Percentiles rank a stretch among this genome's conserved stretches.
These are phyloP conservation scores for Nemopilema nomurai DNA, from an alignment of 30 jellyfish, hydroid and myxozoan genomes.

Conservation along the genomic window DNA sequence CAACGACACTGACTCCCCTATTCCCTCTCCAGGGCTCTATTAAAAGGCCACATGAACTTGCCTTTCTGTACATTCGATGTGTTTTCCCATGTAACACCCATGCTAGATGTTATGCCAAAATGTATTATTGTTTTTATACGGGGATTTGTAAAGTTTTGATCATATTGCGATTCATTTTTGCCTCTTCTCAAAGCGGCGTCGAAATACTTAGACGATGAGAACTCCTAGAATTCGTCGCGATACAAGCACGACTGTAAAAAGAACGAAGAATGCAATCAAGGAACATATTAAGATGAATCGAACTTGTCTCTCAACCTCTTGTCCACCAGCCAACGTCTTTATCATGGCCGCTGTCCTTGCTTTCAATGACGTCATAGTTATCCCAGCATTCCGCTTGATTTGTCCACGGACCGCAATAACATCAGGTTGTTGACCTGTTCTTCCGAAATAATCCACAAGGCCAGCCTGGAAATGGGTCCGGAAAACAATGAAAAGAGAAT, in stretches of 20 bases:
- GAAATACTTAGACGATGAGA: neutral
- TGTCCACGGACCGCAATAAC: neutral
- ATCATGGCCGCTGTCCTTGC: neutral
- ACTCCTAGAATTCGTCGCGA: neutral
- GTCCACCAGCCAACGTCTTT: neutral
- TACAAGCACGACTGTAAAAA: neutral
- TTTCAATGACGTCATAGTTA: conserved; percentile 1
- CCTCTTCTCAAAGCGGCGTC: neutral
- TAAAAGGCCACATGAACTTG: neutral
- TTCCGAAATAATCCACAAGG: conserved; percentile 20
- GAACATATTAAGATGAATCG: neutral
- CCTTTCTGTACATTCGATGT: neutral
- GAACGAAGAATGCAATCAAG: neutral
- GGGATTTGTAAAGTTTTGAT: neutral
- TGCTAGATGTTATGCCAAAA: neutral
- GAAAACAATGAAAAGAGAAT: too few species aligned
- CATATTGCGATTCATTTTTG: neutral
- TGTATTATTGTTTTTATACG: neutral
- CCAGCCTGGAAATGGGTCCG: conserved; percentile 33
- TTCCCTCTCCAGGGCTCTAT: conserved; percentile 54
- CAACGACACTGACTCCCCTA: conserved; percentile 72
- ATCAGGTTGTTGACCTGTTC: conserved; percentile 5
- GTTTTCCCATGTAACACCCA: neutral
- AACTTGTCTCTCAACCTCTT: conserved; percentile 6
- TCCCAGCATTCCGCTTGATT: neutral